Evolutionary conservation across 2,113 vertebrate species (phyloP).

Genomic region (Brienomyrus brachyistius): DNA sequence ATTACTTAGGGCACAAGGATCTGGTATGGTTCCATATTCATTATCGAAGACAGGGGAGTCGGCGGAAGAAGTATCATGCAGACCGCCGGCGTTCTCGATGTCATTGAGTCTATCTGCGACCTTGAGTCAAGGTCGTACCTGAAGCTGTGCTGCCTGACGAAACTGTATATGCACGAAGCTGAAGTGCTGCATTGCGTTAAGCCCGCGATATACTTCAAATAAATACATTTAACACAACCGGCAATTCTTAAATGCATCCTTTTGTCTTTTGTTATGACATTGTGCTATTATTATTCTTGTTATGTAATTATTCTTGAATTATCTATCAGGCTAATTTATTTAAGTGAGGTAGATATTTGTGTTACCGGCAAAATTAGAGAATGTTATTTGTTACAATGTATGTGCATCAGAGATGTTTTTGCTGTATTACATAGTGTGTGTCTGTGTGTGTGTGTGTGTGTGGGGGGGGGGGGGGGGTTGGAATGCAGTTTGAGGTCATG

Average conservation of each 20-base stretch:
- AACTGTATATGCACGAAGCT: constrained; percentile 49
- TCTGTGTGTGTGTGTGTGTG: not conserved
- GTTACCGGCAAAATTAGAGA: not conserved
- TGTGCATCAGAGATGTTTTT: not conserved
- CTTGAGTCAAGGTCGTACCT: constrained; percentile 63
- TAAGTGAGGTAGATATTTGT: not conserved
- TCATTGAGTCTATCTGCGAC: constrained; percentile 53
- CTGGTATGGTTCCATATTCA: not conserved
- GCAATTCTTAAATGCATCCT: not conserved
- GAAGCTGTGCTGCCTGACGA: constrained; percentile 46
- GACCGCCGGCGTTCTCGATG: constrained; percentile 43
- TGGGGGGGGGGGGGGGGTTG: constrained; percentile 19
- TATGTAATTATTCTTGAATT: not conserved
- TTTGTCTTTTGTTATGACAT: not conserved
- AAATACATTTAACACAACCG: not conserved
- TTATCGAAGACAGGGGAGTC: not conserved
- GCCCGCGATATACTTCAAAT: not conserved
- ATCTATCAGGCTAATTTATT: not conserved
- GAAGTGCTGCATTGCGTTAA: constrained; percentile 32
- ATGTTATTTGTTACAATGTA: not conserved
- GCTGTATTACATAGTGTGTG: not conserved
- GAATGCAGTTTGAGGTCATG: constrained; percentile 46
- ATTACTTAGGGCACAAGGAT: not conserved
- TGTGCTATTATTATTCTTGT: not conserved
- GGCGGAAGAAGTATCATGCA: not conserved